A percentile compares a stretch with the other conserved stretches of the same genome.
Conservation (phyloP, 2,888 invertebrate species). For the Ligdia adustata region DNA sequence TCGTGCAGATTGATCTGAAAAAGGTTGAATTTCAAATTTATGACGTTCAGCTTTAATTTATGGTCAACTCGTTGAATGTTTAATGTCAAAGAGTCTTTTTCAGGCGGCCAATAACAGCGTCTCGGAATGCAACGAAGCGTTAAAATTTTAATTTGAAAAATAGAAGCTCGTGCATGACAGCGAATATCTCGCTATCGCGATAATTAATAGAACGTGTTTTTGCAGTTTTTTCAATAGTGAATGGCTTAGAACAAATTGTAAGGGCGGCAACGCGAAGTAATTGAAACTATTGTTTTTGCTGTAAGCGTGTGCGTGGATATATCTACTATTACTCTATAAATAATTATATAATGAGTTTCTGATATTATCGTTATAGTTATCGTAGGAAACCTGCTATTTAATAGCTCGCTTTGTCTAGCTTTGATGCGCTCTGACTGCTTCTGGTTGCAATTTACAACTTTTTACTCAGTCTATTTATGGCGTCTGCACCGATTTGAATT, state of each 20-base stretch:
- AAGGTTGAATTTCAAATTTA: constrained; percentile 31
- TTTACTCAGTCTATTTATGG: constrained; percentile 12
- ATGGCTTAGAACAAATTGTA: constrained; percentile 35
- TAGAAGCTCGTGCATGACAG: constrained; percentile 30
- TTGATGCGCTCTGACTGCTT: constrained; percentile 14
- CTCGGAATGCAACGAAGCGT: constrained; percentile 25
- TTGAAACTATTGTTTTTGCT: constrained; percentile 39
- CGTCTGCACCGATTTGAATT: constrained; percentile 4
- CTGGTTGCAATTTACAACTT: constrained; percentile 12
- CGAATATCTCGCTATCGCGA: constrained; percentile 26
- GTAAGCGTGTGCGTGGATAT: constrained; percentile 29
- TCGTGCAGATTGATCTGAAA: constrained; percentile 18
- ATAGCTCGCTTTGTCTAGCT: constrained; percentile 14
- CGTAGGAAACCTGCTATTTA: constrained; percentile 17
- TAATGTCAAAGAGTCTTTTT: constrained; percentile 1
- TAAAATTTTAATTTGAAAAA: constrained; percentile 29
- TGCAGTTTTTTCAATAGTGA: constrained; percentile 27
- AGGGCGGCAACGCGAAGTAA: constrained; percentile 37
- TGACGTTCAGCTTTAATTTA: constrained; percentile 13
- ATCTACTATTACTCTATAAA: constrained; percentile 34
- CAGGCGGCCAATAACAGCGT: constrained; percentile 17
- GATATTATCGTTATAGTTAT: constrained; percentile 31
- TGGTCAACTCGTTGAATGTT: constrained; percentile 15
- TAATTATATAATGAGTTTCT: constrained; percentile 36
- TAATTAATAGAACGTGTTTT: constrained; percentile 30